Evolutionary conservation across 2,113 vertebrate species (phyloP).

Genomic region (Psittacus erithacus): DNA sequence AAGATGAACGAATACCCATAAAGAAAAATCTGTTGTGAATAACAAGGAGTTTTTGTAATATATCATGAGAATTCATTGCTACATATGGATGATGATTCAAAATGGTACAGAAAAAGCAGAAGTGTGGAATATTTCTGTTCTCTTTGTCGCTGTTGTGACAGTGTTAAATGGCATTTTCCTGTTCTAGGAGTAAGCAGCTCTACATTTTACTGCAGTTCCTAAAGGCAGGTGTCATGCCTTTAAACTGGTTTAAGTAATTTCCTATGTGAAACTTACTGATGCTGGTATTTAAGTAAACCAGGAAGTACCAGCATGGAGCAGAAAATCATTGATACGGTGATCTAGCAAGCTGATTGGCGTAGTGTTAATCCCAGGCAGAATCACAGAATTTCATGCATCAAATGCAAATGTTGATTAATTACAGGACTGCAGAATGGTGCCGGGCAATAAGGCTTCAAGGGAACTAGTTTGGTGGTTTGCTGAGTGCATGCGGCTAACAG

Average conservation of each 20-base stretch:
- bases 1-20: neutral
- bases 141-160: neutral
- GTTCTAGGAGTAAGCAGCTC: neutral
- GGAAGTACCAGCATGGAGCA: neutral
- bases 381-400: neutral
- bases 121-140: neutral
- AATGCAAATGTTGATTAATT: neutral
- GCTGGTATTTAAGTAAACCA: neutral
- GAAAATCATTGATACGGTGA: neutral
- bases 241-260: neutral
- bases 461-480: neutral
- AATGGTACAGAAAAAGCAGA: neutral
- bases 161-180: neutral
- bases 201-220: neutral
- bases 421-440: neutral
- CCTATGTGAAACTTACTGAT: neutral
- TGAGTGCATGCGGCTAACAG: neutral
- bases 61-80: neutral
- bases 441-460: neutral
- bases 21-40: neutral
- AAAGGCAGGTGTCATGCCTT: neutral
- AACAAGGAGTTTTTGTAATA: neutral
- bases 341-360: neutral
- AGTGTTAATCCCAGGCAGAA: rapidly evolving
- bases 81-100: neutral